phyloP scores from a whole-genome alignment of 1,140 invertebrate species.

The Lordiphosa clarofinis region DNA sequence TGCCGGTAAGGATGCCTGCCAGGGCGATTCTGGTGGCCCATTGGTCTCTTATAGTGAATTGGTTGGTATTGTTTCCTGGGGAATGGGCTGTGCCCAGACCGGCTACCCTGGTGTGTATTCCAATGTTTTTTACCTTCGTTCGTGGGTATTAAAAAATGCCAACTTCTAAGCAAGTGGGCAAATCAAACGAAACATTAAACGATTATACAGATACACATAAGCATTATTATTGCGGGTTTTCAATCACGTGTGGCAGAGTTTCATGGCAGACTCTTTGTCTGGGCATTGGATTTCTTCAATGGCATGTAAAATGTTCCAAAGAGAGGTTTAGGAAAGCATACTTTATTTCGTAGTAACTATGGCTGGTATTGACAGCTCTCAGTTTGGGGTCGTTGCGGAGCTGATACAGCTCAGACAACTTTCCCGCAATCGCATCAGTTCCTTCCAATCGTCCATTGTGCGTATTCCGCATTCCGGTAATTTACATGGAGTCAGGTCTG shows the following conservation, averaged over 20 bases:
- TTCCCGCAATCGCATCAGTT: constrained; percentile 48
- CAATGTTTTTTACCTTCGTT: constrained; percentile 70
- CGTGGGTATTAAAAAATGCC: constrained; percentile 43
- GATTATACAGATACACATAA: neutral
- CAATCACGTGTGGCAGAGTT: constrained; percentile 61
- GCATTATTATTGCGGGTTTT: constrained; percentile 32
- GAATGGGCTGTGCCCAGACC: constrained; percentile 81
- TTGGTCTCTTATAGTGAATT: constrained; percentile 65
- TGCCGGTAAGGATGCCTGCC: constrained; percentile 63
- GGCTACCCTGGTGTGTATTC: constrained; percentile 83
- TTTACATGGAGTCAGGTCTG: too few species aligned
- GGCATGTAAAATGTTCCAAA: constrained; percentile 80
- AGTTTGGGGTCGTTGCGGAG: constrained; percentile 84
- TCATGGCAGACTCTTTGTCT: constrained; percentile 70
- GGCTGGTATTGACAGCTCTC: constrained; percentile 81
- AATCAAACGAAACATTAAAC: constrained; percentile 17
- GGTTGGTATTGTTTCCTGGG: constrained; percentile 84
- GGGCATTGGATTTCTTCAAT: constrained; percentile 75
- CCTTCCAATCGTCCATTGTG: constrained; percentile 23
- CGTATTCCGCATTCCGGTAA: too few species aligned
- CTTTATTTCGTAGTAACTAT: constrained; percentile 83
- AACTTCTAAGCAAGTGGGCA: constrained; percentile 14
- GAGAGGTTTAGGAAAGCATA: constrained; percentile 46
- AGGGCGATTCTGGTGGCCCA: constrained; percentile 81
- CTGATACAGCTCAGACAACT: constrained; percentile 80